Conservation (phyloP, 1,140 invertebrate genomes). For the Brachionus sp. region DNA sequence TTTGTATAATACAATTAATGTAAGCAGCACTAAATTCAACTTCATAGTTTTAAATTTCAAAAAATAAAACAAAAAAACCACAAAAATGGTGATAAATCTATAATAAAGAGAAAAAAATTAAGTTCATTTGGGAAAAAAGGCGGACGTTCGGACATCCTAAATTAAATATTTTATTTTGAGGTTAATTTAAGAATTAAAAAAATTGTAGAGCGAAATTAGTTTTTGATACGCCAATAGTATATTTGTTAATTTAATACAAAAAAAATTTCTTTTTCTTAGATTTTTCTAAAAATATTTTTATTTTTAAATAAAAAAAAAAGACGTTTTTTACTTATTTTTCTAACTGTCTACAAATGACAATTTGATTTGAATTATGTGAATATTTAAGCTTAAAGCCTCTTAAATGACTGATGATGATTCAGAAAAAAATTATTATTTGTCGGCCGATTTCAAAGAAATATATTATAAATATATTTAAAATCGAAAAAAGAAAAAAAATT, state of each 20-base stretch:
- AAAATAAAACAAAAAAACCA: background rate
- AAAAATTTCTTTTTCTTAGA: too few relatives aligned
- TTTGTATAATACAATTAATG: slow-evolving; percentile 6
- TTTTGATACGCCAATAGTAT: background rate
- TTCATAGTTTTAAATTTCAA: background rate
- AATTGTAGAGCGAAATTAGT: background rate
- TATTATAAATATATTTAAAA: too few relatives aligned
- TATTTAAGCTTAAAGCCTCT: background rate
- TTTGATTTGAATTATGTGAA: background rate
- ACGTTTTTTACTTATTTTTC: too few relatives aligned
- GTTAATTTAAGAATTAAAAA: background rate
- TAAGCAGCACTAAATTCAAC: background rate
- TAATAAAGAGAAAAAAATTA: background rate
- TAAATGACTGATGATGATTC: background rate
- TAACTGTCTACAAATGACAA: background rate
- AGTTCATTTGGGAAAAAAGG: background rate
- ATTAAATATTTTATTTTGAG: background rate
- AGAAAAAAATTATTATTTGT: background rate
- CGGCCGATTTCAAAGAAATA: background rate
- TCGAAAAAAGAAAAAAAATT: background rate
- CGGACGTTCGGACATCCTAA: background rate
- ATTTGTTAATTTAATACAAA: background rate
- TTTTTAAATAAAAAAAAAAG: background rate
- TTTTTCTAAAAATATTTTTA: background rate
- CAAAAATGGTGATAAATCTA: background rate